Base-by-base conservation (phyloP, 2,888 invertebrate genomes). In the Lasioglossum calceatum region DNA sequence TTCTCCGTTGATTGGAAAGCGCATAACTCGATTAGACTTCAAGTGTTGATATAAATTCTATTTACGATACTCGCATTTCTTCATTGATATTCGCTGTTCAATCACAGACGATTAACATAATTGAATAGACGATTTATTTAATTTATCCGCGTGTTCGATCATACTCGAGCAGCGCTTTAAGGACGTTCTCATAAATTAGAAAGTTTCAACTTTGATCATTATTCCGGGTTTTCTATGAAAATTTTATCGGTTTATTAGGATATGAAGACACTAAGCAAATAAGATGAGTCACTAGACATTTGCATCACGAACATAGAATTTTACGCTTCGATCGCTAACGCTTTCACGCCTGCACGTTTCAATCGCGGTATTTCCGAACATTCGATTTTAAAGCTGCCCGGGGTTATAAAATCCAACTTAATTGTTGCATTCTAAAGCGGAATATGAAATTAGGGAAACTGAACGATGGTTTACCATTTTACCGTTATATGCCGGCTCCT, bases 261-360 rank as follows among this genome's bases (percentile, higher is more conserved):
- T 36, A 47, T 7, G 23, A 50, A 54, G 36, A 39, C 27, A 7
- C 16, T 4, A 12, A 77, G 36, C 44, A 47, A 50, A 70, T 44
- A 44, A 64, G 16, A 36, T 39, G 47, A 67, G 19, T 70, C 36
- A 47, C 12, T 47, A 39, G 12, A 39, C 39, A 78, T 44, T 70
- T 50, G 36, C 4, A 78, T 70, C 47, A 12, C 7, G 5, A 4
- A 27, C 47, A 23, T 50, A 8, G 50, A 78, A 39, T 50, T 77
- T 78, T 27, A 78, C 39, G 77, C 36, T 50, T 78, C 77, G 39
- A 27, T 70, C 19, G 50, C 14, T 39, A 70, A 78, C 77, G 64
- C 70, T 78, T 78, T 78, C 77, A 50, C 77, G 39, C 16, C 36
- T 32, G 36, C 19, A 23, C 32, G 19, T 50, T 19, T 70, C 39